These are phyloP conservation scores for Hydractinia symbiolongicarpus DNA, from an alignment of 30 jellyfish, hydroid and myxozoan species.

Conservation along the genomic window DNA sequence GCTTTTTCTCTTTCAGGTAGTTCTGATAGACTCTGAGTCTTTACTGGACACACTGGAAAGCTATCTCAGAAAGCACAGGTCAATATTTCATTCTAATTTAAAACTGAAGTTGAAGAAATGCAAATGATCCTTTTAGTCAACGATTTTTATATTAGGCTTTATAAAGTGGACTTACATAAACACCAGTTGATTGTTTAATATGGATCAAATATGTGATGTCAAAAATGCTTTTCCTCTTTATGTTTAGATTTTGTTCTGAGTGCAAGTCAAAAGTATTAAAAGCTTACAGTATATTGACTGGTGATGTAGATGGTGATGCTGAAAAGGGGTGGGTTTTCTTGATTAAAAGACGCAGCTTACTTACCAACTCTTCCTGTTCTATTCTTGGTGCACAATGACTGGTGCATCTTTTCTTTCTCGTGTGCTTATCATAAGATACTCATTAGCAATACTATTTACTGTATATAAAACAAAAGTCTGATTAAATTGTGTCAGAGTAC, in stretches of 20 bases:
- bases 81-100: not conserved
- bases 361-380: not conserved
- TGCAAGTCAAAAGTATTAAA: slow-evolving; percentile 89
- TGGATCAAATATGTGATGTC: too few species aligned
- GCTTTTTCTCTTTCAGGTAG: slow-evolving; percentile 54
- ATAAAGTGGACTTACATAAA: too few species aligned
- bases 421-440: not conserved
- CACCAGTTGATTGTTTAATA: too few species aligned
- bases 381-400: not conserved
- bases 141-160: too few species aligned
- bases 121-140: too few species aligned
- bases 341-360: too few species aligned
- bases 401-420: not conserved
- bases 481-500: not conserved
- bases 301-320: slow-evolving; percentile 89
- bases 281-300: slow-evolving; percentile 83
- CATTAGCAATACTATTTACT: not conserved
- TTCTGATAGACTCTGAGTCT: slow-evolving; percentile 83
- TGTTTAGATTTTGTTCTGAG: slow-evolving; percentile 78
- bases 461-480: not conserved
- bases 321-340: slow-evolving; percentile 69
- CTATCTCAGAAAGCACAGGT: slow-evolving; percentile 91
- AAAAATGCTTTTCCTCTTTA: too few species aligned
- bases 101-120: not conserved
- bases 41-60: slow-evolving; percentile 80